Evolutionary conservation across 1,140 invertebrate species (phyloP).

Genomic region (Drosophila seguyi): DNA sequence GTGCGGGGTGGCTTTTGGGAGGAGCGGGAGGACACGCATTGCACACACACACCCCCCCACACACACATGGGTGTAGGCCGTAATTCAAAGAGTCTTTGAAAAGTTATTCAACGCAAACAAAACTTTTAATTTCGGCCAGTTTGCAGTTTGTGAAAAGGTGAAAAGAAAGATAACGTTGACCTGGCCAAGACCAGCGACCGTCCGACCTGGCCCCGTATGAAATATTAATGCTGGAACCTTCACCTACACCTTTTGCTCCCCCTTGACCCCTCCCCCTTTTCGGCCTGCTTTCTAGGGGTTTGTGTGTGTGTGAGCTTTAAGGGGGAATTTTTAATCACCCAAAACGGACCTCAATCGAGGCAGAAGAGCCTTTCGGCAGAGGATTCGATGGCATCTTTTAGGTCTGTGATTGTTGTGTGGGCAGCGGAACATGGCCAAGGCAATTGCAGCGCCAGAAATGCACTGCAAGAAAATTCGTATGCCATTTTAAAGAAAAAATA

Average conservation of each 20-base stretch:
- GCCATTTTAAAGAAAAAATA: neutral
- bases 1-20: conserved; percentile 3
- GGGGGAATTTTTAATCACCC: conserved; percentile 38
- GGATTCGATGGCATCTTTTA: conserved; percentile 48
- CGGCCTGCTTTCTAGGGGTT: neutral
- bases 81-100: conserved; percentile 55
- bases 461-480: neutral
- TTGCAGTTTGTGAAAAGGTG: conserved; percentile 63
- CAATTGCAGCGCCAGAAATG: neutral
- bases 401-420: conserved; percentile 59
- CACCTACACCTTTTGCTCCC: neutral
- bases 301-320: neutral
- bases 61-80: conserved; percentile 20
- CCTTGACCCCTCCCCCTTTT: conserved; percentile 13
- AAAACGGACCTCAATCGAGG: conserved; percentile 45
- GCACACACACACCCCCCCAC: neutral
- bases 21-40: conserved; percentile 7
- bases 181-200: conserved; percentile 32
- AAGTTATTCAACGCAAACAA: conserved; percentile 60
- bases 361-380: neutral
- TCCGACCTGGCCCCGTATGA: conserved; percentile 56
- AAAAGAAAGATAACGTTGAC: conserved; percentile 57
- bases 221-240: conserved; percentile 69
- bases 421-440: conserved; percentile 69
- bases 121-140: conserved; percentile 80